A percentile compares a stretch with the other conserved stretches of the same genome.
These are phyloP conservation scores for Megathymus violae DNA, from an alignment of 1,140 invertebrate genomes.

Conservation along the genomic window DNA sequence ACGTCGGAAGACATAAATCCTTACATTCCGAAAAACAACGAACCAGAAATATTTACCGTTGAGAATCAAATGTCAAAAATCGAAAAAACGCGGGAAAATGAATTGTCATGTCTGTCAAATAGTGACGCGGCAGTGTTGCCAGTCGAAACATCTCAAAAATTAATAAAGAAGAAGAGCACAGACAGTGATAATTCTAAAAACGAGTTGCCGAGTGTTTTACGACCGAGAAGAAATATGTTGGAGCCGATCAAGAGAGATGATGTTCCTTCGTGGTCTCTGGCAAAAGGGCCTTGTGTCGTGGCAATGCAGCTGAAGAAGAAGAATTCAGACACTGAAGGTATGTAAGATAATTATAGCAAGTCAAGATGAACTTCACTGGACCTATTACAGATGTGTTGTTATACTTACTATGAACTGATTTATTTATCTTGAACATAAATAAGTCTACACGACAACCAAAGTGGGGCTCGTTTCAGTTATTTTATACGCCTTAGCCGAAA, in stretches of 20 bases:
- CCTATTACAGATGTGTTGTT: no score
- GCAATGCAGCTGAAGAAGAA: slow-evolving; percentile 62
- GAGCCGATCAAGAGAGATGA: slow-evolving; percentile 76
- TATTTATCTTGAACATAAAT: no score
- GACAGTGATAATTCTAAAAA: slow-evolving; percentile 35
- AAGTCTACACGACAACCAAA: no score
- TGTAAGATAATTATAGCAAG: no score
- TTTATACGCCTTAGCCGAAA: no score
- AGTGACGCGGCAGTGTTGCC: slow-evolving; percentile 42
- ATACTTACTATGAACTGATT: no score
- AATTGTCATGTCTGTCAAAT: slow-evolving; percentile 12
- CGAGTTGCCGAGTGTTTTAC: slow-evolving; percentile 62
- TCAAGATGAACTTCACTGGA: no score
- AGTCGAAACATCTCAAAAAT: slow-evolving; percentile 38
- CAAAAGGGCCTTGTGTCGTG: slow-evolving; percentile 74
- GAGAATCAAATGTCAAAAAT: slow-evolving; percentile 66
- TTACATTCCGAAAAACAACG: slow-evolving; percentile 45
- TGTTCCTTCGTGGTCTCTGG: slow-evolving; percentile 74
- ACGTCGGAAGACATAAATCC: slow-evolving; percentile 70
- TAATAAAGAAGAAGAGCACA: slow-evolving; percentile 35
- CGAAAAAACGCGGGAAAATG: slow-evolving; percentile 38
- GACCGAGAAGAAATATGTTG: slow-evolving; percentile 71
- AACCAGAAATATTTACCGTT: slow-evolving; percentile 69
- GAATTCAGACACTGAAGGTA: slow-evolving; percentile 49
- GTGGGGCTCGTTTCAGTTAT: no score